Evolutionary conservation across 2,113 vertebrate genomes (phyloP).

Genomic region (Coptodon bakossiorum): DNA sequence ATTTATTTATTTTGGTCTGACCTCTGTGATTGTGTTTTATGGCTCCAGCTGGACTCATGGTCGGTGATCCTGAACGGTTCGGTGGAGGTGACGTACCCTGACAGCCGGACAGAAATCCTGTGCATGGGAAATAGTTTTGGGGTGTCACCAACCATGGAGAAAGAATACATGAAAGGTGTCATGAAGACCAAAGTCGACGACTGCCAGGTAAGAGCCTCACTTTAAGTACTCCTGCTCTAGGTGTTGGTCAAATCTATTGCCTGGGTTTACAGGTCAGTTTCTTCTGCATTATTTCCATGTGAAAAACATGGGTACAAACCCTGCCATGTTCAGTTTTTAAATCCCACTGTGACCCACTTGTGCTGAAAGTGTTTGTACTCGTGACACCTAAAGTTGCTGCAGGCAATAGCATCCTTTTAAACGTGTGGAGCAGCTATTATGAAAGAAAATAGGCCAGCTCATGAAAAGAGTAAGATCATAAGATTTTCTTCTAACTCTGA

Average conservation of each 20-base stretch:
- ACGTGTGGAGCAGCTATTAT: background rate
- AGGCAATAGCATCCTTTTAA: background rate
- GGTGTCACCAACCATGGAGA: slow-evolving; percentile 95
- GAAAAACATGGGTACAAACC: background rate
- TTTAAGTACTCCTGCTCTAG: background rate
- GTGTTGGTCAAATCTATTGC: background rate
- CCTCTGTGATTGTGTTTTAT: background rate
- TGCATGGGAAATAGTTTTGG: slow-evolving; percentile 99
- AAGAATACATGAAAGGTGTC: slow-evolving; percentile 96
- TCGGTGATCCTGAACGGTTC: slow-evolving; percentile 98
- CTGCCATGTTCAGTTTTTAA: background rate
- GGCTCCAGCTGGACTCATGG: slow-evolving; percentile 92
- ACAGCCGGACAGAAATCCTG: slow-evolving; percentile 88
- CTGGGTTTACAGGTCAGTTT: background rate
- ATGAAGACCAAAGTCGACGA: slow-evolving; percentile 99
- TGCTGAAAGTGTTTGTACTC: background rate
- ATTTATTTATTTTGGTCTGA: background rate
- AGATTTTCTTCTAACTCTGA: background rate
- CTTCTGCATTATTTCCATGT: background rate
- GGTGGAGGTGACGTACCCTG: slow-evolving; percentile 93
- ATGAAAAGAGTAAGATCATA: background rate
- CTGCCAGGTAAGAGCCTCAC: slow-evolving; percentile 83
- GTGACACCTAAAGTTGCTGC: background rate
- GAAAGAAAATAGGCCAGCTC: background rate
- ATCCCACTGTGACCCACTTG: background rate